These are phyloP conservation scores for Nomada goodeniana DNA, from an alignment of 2,888 invertebrate species.

Conservation along the genomic window DNA sequence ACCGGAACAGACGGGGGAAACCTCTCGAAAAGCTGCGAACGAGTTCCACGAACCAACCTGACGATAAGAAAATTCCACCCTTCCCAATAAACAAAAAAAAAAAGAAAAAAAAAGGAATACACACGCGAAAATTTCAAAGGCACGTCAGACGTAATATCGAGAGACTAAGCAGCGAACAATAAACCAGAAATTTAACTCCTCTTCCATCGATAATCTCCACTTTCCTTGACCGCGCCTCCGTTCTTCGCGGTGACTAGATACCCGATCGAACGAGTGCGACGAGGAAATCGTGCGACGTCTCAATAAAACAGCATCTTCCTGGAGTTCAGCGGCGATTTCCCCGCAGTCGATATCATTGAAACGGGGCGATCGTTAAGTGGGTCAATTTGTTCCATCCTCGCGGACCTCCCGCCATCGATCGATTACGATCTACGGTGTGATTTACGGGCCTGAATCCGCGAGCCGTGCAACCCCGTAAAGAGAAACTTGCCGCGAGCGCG, in stretches of 20 bases:
- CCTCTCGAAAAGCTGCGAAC: not conserved
- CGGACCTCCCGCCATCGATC: conserved; percentile 51
- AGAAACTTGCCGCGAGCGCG: conserved; percentile 54
- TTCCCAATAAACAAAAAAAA: not conserved
- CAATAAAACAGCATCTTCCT: conserved; percentile 26
- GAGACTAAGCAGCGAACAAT: not conserved
- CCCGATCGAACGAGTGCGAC: not conserved
- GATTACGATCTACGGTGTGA: conserved; percentile 66
- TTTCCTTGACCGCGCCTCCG: not conserved
- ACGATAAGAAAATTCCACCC: not conserved
- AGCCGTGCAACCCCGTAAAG: conserved; percentile 47
- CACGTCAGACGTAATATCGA: not conserved
- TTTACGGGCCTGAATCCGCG: conserved; percentile 59
- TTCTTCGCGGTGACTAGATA: not conserved
- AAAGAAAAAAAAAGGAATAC: not conserved
- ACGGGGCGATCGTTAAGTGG: conserved; percentile 61
- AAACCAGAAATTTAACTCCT: conserved; percentile 1
- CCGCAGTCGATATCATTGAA: conserved; percentile 39
- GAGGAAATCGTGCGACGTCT: conserved; percentile 30
- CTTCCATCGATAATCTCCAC: not conserved
- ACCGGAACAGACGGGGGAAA: conserved; percentile 13
- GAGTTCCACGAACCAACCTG: not conserved
- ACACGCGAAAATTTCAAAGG: not conserved
- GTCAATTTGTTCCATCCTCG: conserved; percentile 61
- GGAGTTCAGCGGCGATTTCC: conserved; percentile 35